A percentile compares a stretch with the other conserved stretches of the same genome.
Conservation (phyloP, 1,140 invertebrate species). For the Eciton burchellii region DNA sequence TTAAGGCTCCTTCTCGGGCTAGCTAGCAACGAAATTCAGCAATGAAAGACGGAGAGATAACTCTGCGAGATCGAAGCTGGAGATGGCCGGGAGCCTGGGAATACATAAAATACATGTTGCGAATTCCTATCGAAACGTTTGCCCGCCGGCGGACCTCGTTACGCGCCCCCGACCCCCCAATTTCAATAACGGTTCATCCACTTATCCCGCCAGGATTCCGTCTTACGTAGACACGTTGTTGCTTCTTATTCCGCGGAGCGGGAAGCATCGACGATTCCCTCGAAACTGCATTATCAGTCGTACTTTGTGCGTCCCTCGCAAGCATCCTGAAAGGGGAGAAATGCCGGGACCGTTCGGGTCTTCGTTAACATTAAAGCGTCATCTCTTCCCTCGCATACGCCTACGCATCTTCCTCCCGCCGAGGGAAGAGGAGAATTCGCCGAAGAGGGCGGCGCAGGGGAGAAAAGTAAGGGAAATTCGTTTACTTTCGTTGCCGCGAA, state of each 20-base stretch:
- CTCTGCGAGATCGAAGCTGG: background rate
- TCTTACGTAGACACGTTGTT: background rate
- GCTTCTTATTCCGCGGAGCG: slow-evolving; percentile 9
- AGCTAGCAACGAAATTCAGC: slow-evolving; percentile 28
- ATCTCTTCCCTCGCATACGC: background rate
- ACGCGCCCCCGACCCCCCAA: slow-evolving; percentile 19
- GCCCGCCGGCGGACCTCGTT: slow-evolving; percentile 22
- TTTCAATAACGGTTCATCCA: slow-evolving; percentile 47
- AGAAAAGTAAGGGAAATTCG: slow-evolving; percentile 70
- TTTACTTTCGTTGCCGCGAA: slow-evolving; percentile 63
- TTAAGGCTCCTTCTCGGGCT: slow-evolving; percentile 44
- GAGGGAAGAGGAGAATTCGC: slow-evolving; percentile 13
- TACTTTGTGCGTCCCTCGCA: slow-evolving; percentile 46
- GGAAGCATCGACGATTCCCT: slow-evolving; percentile 51
- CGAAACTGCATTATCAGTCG: slow-evolving; percentile 65
- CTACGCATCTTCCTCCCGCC: background rate
- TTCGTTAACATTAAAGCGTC: slow-evolving; percentile 64
- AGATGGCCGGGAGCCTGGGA: background rate
- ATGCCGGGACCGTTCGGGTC: background rate
- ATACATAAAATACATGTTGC: slow-evolving; percentile 31
- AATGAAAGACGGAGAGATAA: background rate
- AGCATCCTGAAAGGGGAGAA: slow-evolving; percentile 3
- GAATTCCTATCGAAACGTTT: slow-evolving; percentile 12
- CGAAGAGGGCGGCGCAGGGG: background rate
- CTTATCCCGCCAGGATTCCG: slow-evolving; percentile 40